These are phyloP conservation scores for Rhopalosiphum padi DNA, from an alignment of 1,140 invertebrate genomes.

Conservation along the genomic window DNA sequence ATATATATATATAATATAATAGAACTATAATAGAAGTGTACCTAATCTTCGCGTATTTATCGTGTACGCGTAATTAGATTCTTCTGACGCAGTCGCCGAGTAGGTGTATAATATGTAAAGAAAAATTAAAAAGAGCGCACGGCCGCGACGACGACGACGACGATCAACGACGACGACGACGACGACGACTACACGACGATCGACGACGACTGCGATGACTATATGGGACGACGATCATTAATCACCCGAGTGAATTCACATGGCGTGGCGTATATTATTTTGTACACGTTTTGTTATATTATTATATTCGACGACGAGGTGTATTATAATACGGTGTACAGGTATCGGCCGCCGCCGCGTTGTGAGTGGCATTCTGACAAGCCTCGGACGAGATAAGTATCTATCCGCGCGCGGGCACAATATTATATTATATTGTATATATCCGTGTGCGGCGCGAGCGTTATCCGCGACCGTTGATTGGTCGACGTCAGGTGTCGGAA, in stretches of 20 bases:
- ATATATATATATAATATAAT: background rate
- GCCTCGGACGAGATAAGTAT: constrained; percentile 55
- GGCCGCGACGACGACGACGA: background rate
- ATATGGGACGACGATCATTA: constrained; percentile 35
- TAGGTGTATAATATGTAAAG: background rate
- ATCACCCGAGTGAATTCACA: constrained; percentile 36
- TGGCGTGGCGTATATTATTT: background rate
- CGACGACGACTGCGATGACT: background rate
- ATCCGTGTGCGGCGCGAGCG: background rate
- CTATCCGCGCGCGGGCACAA: constrained; percentile 27
- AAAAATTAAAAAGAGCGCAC: constrained; percentile 45
- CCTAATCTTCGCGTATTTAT: background rate
- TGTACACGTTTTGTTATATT: background rate
- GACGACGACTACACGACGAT: background rate
- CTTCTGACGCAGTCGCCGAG: background rate
- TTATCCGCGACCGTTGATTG: constrained; percentile 53
- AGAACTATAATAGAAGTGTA: no score
- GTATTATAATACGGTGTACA: background rate
- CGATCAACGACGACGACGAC: background rate
- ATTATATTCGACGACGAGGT: background rate
- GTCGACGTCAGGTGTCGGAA: constrained; percentile 56
- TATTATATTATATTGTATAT: background rate
- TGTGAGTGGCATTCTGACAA: constrained; percentile 56
- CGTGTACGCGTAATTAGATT: constrained; percentile 27
- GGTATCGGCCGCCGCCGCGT: background rate